Evolutionary conservation across 2,113 vertebrate genomes (phyloP).

Genomic region (Urocynchramus pylzowi): DNA sequence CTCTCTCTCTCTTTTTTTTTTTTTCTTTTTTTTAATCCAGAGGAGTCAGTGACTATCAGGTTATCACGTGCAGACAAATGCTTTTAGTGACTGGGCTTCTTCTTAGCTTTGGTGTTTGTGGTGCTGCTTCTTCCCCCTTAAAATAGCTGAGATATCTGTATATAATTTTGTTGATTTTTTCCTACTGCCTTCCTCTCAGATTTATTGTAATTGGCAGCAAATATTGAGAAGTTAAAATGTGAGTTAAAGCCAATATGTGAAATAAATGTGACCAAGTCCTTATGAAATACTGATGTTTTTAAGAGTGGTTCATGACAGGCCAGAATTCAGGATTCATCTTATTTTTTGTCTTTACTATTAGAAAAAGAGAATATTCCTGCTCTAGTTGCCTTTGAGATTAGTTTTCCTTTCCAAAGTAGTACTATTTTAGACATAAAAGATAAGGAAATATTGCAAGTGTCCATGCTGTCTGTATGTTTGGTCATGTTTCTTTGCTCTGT

Average conservation of each 20-base stretch:
- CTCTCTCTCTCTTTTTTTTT: rapidly evolving
- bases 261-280: not conserved
- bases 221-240: not conserved
- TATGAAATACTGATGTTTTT: not conserved
- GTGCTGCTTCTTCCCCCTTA: not conserved
- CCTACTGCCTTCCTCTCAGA: not conserved
- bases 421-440: not conserved
- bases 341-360: not conserved
- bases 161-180: not conserved
- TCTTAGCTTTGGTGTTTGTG: not conserved
- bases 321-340: not conserved
- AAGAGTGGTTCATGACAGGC: not conserved
- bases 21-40: not conserved
- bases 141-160: not conserved
- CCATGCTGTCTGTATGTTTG: not conserved
- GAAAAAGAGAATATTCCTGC: not conserved
- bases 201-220: not conserved
- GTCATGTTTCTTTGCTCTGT: not conserved
- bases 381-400: not conserved
- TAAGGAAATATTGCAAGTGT: not conserved
- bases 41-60: not conserved
- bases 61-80: not conserved
- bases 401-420: not conserved
- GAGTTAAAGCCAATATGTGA: not conserved
- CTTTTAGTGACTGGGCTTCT: not conserved